Conservation (phyloP, 2,797 vertebrate genomes). For the Poeciliopsis infans region DNA sequence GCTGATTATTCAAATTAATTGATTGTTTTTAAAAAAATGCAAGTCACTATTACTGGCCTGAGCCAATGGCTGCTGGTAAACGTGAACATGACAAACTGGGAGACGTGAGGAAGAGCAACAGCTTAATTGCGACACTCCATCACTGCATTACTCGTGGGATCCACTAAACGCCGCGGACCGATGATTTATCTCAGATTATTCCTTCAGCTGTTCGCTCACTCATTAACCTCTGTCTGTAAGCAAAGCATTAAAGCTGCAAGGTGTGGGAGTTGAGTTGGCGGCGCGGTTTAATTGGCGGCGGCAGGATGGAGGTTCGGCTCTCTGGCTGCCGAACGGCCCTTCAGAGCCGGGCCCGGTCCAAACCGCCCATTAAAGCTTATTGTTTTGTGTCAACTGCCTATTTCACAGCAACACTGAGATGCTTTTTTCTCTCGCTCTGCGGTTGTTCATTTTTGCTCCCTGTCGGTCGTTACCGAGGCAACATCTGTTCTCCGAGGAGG, state of each 20-base stretch:
- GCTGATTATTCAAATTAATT: neutral
- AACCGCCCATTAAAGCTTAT: conserved; percentile 38
- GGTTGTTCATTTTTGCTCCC: conserved; percentile 27
- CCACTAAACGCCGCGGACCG: neutral
- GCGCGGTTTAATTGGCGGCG: conserved; percentile 19
- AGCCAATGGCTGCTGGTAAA: conserved; percentile 33
- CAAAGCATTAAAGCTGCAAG: conserved; percentile 2
- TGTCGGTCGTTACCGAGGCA: conserved; percentile 49
- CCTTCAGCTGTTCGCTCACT: conserved; percentile 26
- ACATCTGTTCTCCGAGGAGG: conserved; percentile 47
- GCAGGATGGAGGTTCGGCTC: neutral
- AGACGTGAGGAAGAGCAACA: conserved; percentile 1
- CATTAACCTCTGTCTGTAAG: conserved; percentile 27
- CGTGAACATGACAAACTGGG: conserved; percentile 7
- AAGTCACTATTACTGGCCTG: neutral
- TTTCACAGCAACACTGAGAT: conserved; percentile 21
- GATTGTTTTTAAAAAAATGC: neutral
- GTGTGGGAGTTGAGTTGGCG: conserved; percentile 22
- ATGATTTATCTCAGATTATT: conserved; percentile 33
- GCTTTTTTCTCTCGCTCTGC: neutral
- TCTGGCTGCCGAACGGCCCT: conserved; percentile 32
- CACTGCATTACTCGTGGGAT: conserved; percentile 25
- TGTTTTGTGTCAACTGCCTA: conserved; percentile 40
- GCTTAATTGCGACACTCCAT: conserved; percentile 28
- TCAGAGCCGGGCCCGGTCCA: conserved; percentile 7